Percentiles rank a stretch among this genome's conserved stretches.
These are phyloP conservation scores for Sinopyrophorus schimmeli DNA, from an alignment of 2,888 invertebrate species.

Conservation along the genomic window DNA sequence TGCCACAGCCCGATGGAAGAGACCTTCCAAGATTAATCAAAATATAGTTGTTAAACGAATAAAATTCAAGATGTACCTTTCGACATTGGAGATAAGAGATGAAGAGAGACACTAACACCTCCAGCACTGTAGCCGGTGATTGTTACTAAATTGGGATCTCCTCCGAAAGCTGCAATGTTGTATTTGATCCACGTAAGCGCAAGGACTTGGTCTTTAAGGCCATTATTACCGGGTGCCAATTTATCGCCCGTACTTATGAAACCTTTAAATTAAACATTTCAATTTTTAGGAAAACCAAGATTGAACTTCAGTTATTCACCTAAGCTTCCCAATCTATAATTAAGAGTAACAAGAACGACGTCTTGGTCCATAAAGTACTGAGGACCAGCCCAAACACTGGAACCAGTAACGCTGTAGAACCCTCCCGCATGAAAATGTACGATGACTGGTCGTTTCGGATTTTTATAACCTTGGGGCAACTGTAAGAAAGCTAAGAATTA, in stretches of 20 bases:
- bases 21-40: too few species aligned
- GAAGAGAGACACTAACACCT: slow-evolving; percentile 53
- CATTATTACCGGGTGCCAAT: slow-evolving; percentile 69
- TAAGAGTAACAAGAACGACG: slow-evolving; percentile 66
- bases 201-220: slow-evolving; percentile 71
- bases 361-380: slow-evolving; percentile 67
- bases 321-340: slow-evolving; percentile 65
- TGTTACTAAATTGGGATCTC: slow-evolving; percentile 67
- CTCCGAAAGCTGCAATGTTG: slow-evolving; percentile 70
- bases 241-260: slow-evolving; percentile 65
- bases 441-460: slow-evolving; percentile 57
- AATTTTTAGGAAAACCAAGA: background rate
- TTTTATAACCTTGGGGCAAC: slow-evolving; percentile 43
- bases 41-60: background rate
- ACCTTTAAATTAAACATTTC: slow-evolving; percentile 39
- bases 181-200: slow-evolving; percentile 68
- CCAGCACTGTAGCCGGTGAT: slow-evolving; percentile 64
- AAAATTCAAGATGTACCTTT: slow-evolving; percentile 55
- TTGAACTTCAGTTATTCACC: slow-evolving; percentile 50
- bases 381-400: slow-evolving; percentile 58
- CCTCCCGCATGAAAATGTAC: slow-evolving; percentile 67
- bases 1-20: slow-evolving; percentile 71
- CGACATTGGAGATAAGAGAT: slow-evolving; percentile 69
- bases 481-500: slow-evolving; percentile 27
- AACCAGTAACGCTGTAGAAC: slow-evolving; percentile 61